Conservation (phyloP, 2,888 invertebrate genomes). For the Monochamus alternatus region DNA sequence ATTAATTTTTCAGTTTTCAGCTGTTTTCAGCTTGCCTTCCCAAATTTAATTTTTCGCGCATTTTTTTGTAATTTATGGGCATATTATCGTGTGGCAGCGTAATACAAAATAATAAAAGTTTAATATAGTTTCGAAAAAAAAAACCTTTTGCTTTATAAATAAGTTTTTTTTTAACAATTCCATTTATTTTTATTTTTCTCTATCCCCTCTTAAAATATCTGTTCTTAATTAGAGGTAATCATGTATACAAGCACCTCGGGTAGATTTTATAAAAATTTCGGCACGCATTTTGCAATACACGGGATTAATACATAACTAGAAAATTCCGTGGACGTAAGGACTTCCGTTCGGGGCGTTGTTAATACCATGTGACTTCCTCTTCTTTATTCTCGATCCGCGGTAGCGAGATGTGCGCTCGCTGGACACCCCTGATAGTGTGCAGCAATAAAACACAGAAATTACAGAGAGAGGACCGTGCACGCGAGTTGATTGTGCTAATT, state of each 20-base stretch:
- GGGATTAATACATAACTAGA: not conserved
- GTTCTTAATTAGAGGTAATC: too few species aligned
- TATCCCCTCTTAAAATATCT: too few species aligned
- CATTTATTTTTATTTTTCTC: too few species aligned
- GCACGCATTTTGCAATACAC: not conserved
- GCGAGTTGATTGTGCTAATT: conserved; percentile 65
- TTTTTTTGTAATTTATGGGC: too few species aligned
- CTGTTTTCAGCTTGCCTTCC: too few species aligned
- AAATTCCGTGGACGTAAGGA: not conserved
- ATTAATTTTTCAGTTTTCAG: too few species aligned
- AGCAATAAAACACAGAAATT: conserved; percentile 44
- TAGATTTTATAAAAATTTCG: not conserved
- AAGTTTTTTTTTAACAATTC: too few species aligned
- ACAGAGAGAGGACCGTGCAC: conserved; percentile 47
- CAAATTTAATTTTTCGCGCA: too few species aligned
- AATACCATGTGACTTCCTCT: conserved; percentile 1
- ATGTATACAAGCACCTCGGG: not conserved
- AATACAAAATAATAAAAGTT: too few species aligned
- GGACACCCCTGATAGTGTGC: conserved; percentile 38
- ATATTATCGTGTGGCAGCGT: too few species aligned
- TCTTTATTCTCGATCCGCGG: not conserved
- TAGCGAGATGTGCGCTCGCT: conserved; percentile 18
- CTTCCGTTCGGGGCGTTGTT: not conserved
- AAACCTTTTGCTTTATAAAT: too few species aligned
- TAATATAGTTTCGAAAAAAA: too few species aligned